phyloP scores from a whole-genome alignment of 2,797 vertebrate species.

The Rhinophrynus dorsalis region DNA sequence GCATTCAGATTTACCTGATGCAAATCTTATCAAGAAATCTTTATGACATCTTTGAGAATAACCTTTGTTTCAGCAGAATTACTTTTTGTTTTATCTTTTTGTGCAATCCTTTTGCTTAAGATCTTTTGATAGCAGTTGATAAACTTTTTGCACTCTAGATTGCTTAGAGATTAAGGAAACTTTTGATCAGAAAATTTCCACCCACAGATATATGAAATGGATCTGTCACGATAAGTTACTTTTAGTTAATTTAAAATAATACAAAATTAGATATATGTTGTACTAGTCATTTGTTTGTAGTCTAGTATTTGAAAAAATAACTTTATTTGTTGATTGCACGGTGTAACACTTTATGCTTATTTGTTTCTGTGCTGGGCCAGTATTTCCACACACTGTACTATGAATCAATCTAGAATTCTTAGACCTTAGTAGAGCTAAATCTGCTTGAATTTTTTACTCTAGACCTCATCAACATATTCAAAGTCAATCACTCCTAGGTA shows the following conservation, averaged over 20 bases:
- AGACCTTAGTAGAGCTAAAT: too few relatives aligned
- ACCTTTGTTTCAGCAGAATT: conserved; percentile 20
- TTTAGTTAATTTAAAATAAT: too few relatives aligned
- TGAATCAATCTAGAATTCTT: too few relatives aligned
- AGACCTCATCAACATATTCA: too few relatives aligned
- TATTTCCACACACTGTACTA: too few relatives aligned
- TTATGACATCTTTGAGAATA: background rate
- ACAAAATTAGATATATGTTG: too few relatives aligned
- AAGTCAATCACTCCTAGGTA: too few relatives aligned
- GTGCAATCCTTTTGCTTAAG: background rate
- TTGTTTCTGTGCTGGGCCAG: too few relatives aligned
- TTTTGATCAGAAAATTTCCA: background rate
- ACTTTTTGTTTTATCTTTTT: background rate
- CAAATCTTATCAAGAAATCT: conserved; percentile 32
- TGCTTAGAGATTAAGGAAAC: conserved; percentile 2
- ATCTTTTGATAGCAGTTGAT: background rate
- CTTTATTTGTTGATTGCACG: background rate
- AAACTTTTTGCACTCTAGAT: background rate
- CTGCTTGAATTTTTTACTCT: too few relatives aligned
- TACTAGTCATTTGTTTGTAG: too few relatives aligned
- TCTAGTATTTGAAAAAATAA: background rate
- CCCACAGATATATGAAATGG: background rate
- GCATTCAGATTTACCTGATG: background rate
- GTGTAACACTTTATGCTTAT: background rate
- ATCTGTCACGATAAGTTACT: background rate